Base-by-base conservation (phyloP, 2,113 vertebrate species). In the Bambusicola thoracicus region DNA sequence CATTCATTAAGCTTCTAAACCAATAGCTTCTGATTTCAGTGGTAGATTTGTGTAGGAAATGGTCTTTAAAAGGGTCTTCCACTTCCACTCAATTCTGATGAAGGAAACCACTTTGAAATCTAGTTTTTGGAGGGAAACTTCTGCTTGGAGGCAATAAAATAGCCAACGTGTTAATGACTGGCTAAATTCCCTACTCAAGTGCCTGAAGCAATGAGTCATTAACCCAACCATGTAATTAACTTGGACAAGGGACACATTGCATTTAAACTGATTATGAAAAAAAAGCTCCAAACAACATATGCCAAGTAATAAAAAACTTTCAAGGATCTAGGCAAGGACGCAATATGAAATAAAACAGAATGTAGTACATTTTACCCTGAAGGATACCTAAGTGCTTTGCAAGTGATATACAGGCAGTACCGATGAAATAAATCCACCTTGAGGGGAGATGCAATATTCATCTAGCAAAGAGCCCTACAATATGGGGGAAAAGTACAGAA, bases 221-320 rank as follows among this genome's bases (percentile, higher is more conserved):
- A 96, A 94, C 84, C 59, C 84, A 51, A n/a, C 70, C 89, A 87
- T 43, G 78, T 85, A 74, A 96, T 96, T 94, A 87, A 82, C 89
- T 74, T 46, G 92, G 89, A 87, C 75, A 89, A 70, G 92, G 92
- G 81, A 87, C 78, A 91, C 87, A 32, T 19, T 85, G 55, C 70
- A 51, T 94, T 87, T 80, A 67, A 91, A 94, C 78, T 77, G 81
- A 43, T 63, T 22, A 67, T 22, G 25, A n/a, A 40, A 17, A 62
- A 73, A 70, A 74, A 94, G 70, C 41, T 58, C 29, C 81, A 76
- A 92, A 46, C 13, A 85, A 62, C 82, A 85, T 66, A 46, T 69
- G 81, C 81, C 92, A 96, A 87, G 70, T 34, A 93, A 85, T 86
- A 89, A 70, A 80, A 92, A 92, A 67, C 58, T 91, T 76, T n/a